Evolutionary conservation across 2,797 vertebrate species (phyloP).

Genomic region (Acrossocheilus fasciatus): DNA sequence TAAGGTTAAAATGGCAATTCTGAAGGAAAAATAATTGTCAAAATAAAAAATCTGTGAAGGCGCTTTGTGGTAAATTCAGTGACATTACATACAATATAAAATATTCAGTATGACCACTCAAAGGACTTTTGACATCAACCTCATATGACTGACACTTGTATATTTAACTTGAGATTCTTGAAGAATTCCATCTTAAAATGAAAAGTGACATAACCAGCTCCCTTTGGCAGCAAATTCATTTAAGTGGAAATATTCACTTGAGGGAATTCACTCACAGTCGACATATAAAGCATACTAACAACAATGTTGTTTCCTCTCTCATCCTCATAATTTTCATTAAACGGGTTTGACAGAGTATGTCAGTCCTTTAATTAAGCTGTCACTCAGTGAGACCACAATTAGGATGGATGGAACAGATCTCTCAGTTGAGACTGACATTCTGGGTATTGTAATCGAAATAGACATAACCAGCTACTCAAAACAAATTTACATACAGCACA

Average conservation of each 20-base stretch:
- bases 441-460: conserved; percentile 22
- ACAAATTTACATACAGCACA: neutral
- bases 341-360: conserved; percentile 30
- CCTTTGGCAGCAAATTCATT: conserved; percentile 3
- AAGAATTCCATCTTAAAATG: neutral
- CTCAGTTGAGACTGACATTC: conserved; percentile 12
- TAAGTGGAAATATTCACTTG: conserved; percentile 27
- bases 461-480: neutral
- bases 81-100: neutral
- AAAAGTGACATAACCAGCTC: conserved; percentile 18
- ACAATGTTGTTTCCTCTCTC: conserved; percentile 16
- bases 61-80: neutral
- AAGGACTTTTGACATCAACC: neutral
- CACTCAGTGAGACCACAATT: conserved; percentile 16
- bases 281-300: conserved; percentile 14
- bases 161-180: neutral
- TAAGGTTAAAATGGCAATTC: neutral
- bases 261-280: neutral
- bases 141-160: neutral
- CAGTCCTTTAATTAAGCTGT: conserved; percentile 39
- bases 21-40: neutral
- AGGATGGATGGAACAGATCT: conserved; percentile 1
- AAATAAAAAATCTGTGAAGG: neutral
- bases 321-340: conserved; percentile 2
- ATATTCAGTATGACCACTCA: neutral